These are phyloP conservation scores for Anthonomus grandis DNA, from an alignment of 1,140 invertebrate genomes.

Conservation along the genomic window DNA sequence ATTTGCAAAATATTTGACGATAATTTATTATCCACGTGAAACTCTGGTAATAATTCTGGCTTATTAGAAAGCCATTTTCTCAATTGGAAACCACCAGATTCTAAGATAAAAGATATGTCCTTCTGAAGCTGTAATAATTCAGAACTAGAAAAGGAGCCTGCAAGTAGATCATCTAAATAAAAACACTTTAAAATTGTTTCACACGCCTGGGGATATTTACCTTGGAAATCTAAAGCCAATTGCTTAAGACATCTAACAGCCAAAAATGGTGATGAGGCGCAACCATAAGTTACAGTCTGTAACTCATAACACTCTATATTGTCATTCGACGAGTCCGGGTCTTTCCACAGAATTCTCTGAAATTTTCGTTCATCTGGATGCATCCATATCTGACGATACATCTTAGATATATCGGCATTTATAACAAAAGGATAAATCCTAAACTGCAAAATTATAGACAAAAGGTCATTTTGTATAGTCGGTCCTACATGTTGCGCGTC, in stretches of 20 bases:
- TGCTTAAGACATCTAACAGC: background rate
- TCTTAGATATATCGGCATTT: slow-evolving; percentile 6
- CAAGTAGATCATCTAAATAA: background rate
- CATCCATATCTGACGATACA: slow-evolving; percentile 5
- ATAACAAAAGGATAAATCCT: slow-evolving; percentile 34
- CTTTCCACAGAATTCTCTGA: too few species aligned
- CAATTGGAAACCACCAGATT: background rate
- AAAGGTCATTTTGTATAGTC: slow-evolving; percentile 42
- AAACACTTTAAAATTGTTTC: too few species aligned
- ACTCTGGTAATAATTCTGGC: background rate
- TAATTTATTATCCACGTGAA: too few species aligned
- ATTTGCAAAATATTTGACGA: too few species aligned
- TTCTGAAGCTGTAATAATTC: background rate
- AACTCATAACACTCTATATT: too few species aligned
- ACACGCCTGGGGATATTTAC: background rate
- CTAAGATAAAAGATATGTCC: background rate
- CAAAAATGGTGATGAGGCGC: too few species aligned
- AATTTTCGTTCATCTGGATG: too few species aligned
- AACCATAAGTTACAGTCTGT: too few species aligned
- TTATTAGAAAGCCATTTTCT: background rate
- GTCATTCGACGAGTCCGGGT: too few species aligned
- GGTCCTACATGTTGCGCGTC: slow-evolving; percentile 41
- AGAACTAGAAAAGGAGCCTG: background rate
- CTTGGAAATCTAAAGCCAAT: background rate
- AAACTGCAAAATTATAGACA: slow-evolving; percentile 44